These are phyloP conservation scores for Caenorhabditis zanzibari DNA, from an alignment of 2,888 invertebrate genomes.

Conservation along the genomic window DNA sequence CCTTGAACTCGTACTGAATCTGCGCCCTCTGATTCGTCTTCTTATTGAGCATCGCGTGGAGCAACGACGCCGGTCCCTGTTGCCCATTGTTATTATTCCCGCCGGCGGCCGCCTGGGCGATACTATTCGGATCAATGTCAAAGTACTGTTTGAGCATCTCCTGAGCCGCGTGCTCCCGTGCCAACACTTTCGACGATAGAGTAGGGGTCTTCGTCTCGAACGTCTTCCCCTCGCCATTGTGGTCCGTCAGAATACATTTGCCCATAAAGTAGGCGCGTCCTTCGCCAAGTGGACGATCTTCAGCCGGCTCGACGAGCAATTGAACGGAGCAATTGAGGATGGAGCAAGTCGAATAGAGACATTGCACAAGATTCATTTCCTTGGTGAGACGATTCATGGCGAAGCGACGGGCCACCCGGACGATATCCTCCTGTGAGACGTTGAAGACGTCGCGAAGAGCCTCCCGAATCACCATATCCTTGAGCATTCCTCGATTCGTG, in stretches of 20 bases:
- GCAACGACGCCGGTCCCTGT: constrained; percentile 49
- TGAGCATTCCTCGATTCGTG: constrained; percentile 24
- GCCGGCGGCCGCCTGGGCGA: not conserved
- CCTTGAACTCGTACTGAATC: constrained; percentile 56
- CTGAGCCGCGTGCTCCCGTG: constrained; percentile 60
- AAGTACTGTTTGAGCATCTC: constrained; percentile 63
- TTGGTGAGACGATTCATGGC: constrained; percentile 41
- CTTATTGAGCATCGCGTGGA: constrained; percentile 52
- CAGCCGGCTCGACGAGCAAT: constrained; percentile 31
- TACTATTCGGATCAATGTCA: not conserved
- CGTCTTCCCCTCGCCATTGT: constrained; percentile 26
- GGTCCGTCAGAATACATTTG: constrained; percentile 31
- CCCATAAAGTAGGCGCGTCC: constrained; percentile 42
- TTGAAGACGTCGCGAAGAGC: constrained; percentile 68
- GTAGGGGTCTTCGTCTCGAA: constrained; percentile 32
- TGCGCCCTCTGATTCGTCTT: constrained; percentile 27
- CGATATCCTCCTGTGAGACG: constrained; percentile 57
- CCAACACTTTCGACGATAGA: constrained; percentile 53
- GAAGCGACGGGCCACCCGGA: constrained; percentile 46
- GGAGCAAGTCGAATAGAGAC: constrained; percentile 20
- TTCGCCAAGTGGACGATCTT: constrained; percentile 44
- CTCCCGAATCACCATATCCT: constrained; percentile 52
- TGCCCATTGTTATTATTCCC: not conserved
- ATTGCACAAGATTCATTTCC: constrained; percentile 54
- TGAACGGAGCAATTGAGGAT: constrained; percentile 37